Evolutionary conservation across 2,797 vertebrate species (phyloP).

Genomic region (Echeneis naucrates): DNA sequence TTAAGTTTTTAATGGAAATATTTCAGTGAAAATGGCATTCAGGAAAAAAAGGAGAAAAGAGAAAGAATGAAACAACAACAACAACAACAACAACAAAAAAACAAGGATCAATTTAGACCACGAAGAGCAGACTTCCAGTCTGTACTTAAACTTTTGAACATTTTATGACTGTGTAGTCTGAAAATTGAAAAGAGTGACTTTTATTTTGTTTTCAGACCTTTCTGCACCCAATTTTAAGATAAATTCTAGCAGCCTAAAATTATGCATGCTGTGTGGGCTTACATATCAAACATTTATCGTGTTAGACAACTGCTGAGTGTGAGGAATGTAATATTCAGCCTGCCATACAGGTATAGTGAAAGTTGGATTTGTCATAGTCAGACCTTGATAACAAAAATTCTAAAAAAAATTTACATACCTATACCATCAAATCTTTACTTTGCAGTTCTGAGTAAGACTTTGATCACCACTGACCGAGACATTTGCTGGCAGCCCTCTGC

Average conservation of each 20-base stretch:
- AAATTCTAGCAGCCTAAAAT: constrained; percentile 15
- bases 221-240: constrained; percentile 11
- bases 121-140: neutral
- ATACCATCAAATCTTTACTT: constrained; percentile 32
- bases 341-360: constrained; percentile 8
- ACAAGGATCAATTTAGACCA: constrained; percentile 21
- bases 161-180: neutral
- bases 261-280: constrained; percentile 25
- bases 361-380: constrained; percentile 38
- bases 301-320: constrained; percentile 25
- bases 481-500: constrained; percentile 49
- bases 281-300: constrained; percentile 44
- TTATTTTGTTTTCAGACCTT: constrained; percentile 24
- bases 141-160: constrained; percentile 11
- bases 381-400: constrained; percentile 31
- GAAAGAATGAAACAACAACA: too few species aligned
- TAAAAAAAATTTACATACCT: constrained; percentile 56
- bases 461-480: constrained; percentile 65
- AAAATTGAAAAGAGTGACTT: constrained; percentile 17
- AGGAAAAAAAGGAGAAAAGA: too few species aligned
- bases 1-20: constrained; percentile 48
- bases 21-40: constrained; percentile 40
- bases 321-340: constrained; percentile 27
- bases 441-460: constrained; percentile 47
- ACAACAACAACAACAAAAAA: neutral